These are phyloP conservation scores for Regulus satrapa DNA, from an alignment of 2,113 vertebrate species.

Conservation along the genomic window DNA sequence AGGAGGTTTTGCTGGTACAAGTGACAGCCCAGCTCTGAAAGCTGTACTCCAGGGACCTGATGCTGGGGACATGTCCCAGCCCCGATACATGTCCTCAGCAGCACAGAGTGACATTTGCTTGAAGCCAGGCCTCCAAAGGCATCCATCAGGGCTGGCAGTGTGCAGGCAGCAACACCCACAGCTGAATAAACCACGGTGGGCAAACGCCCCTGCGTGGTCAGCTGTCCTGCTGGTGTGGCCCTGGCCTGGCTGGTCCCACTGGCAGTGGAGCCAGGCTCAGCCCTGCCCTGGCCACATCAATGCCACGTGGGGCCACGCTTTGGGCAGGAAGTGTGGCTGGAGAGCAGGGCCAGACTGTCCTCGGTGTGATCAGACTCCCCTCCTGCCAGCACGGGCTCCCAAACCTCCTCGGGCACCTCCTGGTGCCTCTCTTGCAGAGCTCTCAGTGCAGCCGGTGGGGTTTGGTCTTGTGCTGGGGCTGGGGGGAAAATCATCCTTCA, in stretches of 20 bases:
- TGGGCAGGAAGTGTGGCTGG: constrained; percentile 4
- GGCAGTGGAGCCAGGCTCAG: neutral
- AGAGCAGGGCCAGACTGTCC: constrained; percentile 30
- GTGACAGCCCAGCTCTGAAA: neutral
- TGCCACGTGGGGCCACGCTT: fast-evolving
- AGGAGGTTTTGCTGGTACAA: neutral
- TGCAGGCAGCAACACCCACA: neutral
- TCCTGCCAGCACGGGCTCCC: neutral
- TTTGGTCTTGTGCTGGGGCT: fast-evolving
- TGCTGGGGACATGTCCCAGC: neutral
- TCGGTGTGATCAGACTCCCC: fast-evolving
- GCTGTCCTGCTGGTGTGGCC: neutral
- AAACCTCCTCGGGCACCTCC: neutral
- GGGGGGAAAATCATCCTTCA: neutral
- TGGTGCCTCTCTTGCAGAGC: neutral
- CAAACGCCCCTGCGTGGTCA: neutral
- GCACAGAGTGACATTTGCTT: neutral
- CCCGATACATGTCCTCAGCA: too few species aligned
- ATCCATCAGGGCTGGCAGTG: neutral
- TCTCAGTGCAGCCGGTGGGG: neutral
- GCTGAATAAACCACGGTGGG: neutral
- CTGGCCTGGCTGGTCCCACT: neutral
- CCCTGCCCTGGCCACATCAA: constrained; percentile 30
- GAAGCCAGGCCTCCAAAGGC: neutral
- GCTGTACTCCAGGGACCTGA: neutral